Percentiles rank a stretch among this genome's conserved stretches.
These are phyloP conservation scores for Coelopa pilipes DNA, from an alignment of 2,888 invertebrate species.

Conservation along the genomic window DNA sequence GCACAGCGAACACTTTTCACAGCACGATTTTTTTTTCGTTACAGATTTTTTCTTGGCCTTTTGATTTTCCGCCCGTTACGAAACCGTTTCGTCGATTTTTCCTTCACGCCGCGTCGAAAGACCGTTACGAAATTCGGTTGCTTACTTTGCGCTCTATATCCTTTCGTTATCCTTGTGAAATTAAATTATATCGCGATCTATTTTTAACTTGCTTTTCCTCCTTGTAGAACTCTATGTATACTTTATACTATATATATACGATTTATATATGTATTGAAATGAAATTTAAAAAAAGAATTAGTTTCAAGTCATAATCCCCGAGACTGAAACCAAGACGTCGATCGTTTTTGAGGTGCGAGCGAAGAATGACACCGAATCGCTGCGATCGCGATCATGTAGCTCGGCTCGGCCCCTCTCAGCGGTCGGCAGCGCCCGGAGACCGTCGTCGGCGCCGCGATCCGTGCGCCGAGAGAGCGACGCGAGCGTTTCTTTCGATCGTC, in stretches of 20 bases:
- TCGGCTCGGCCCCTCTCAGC: slow-evolving; percentile 31
- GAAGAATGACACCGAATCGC: slow-evolving; percentile 75
- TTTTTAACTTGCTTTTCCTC: slow-evolving; percentile 38
- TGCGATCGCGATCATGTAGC: slow-evolving; percentile 63
- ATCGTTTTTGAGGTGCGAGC: slow-evolving; percentile 92
- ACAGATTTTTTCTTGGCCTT: slow-evolving; percentile 37
- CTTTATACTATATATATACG: slow-evolving; percentile 42
- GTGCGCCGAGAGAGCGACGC: slow-evolving; percentile 27
- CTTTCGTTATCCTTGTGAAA: slow-evolving; percentile 35
- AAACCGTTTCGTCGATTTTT: slow-evolving; percentile 27
- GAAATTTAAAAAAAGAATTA: slow-evolving; percentile 58
- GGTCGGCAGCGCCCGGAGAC: slow-evolving; percentile 27
- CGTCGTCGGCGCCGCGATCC: slow-evolving; percentile 29
- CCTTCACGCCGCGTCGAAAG: slow-evolving; percentile 4
- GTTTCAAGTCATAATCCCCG: slow-evolving; percentile 69
- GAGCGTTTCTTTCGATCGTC: slow-evolving; percentile 8
- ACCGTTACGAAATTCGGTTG: slow-evolving; percentile 7
- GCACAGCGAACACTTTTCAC: slow-evolving; percentile 54
- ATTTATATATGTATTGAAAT: slow-evolving; percentile 50
- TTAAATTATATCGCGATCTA: slow-evolving; percentile 25
- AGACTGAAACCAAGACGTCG: slow-evolving; percentile 83
- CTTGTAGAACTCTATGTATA: slow-evolving; percentile 52
- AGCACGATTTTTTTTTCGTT: slow-evolving; percentile 1
- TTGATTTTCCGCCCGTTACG: slow-evolving; percentile 28
- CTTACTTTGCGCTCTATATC: slow-evolving; percentile 31